A percentile compares a stretch with the other conserved stretches of the same genome.
phyloP scores from a whole-genome alignment of 1,140 invertebrate species.

The Chironomus striatipennis region DNA sequence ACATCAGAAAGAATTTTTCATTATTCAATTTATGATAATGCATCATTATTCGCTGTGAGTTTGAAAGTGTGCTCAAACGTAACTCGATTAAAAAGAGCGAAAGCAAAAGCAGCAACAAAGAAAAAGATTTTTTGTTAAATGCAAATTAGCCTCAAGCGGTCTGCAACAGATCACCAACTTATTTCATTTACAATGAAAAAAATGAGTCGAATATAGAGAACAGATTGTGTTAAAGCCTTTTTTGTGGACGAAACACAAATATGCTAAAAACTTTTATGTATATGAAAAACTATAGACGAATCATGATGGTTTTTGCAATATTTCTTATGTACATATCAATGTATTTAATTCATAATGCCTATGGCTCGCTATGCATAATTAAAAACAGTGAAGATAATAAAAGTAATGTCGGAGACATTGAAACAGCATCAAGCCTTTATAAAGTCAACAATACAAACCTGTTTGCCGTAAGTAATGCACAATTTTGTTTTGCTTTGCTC shows the following conservation, averaged over 20 bases:
- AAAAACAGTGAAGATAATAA: background rate
- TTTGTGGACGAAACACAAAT: background rate
- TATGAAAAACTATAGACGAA: constrained; percentile 13
- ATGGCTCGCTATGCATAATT: constrained; percentile 8
- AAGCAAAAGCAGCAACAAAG: background rate
- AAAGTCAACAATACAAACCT: constrained; percentile 20
- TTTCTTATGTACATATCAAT: constrained; percentile 3
- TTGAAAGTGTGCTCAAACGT: constrained; percentile 12
- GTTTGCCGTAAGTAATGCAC: background rate
- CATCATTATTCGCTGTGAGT: constrained; percentile 7
- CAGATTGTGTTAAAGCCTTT: background rate
- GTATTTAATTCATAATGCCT: background rate
- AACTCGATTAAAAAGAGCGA: constrained; percentile 12
- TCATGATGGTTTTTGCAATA: background rate
- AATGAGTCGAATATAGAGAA: background rate
- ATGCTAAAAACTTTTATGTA: constrained; percentile 16
- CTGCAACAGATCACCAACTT: constrained; percentile 1
- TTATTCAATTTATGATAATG: constrained; percentile 9
- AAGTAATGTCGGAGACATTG: background rate
- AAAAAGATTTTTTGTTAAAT: constrained; percentile 10
- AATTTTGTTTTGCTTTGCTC: constrained; percentile 7
- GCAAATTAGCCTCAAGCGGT: constrained; percentile 11
- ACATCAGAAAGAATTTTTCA: background rate
- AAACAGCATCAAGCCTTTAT: background rate
- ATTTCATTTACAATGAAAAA: constrained; percentile 17